Evolutionary conservation across 2,797 vertebrate species (phyloP).

Genomic region (Phrynocephalus vlangalii): DNA sequence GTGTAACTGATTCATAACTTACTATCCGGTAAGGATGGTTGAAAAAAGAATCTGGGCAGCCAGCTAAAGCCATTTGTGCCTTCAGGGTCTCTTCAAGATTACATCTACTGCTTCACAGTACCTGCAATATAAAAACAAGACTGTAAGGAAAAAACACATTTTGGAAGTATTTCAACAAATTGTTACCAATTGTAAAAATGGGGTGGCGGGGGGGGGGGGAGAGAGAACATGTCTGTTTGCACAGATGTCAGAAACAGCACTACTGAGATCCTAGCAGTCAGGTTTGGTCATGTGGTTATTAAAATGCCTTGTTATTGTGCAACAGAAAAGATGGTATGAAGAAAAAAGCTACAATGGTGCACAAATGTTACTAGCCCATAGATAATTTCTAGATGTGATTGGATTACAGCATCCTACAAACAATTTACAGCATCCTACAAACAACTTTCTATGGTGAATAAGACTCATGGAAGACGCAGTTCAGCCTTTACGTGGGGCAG

Average conservation of each 20-base stretch:
- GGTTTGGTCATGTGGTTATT: background rate
- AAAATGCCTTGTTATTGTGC: background rate
- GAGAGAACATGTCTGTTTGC: too few relatives aligned
- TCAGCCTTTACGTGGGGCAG: too few relatives aligned
- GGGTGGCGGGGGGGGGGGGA: rapidly evolving
- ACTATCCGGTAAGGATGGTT: slow-evolving; percentile 90
- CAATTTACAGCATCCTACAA: too few relatives aligned
- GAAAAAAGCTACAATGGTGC: background rate
- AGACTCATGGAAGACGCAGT: too few relatives aligned
- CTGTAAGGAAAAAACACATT: slow-evolving; percentile 69
- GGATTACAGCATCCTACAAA: too few relatives aligned
- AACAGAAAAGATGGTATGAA: background rate
- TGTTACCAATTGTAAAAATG: slow-evolving; percentile 55
- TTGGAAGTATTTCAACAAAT: slow-evolving; percentile 73
- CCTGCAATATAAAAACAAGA: slow-evolving; percentile 72
- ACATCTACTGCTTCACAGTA: slow-evolving; percentile 71
- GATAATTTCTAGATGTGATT: background rate
- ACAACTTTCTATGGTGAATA: too few relatives aligned
- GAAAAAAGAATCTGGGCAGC: slow-evolving; percentile 90
- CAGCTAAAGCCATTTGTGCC: slow-evolving; percentile 88
- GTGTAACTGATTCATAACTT: slow-evolving; percentile 57
- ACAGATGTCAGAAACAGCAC: background rate
- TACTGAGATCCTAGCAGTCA: background rate
- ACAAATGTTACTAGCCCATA: background rate
- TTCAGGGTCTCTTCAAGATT: slow-evolving; percentile 70